Percentiles rank a stretch among this genome's conserved stretches.
Evolutionary conservation across 2,888 invertebrate species (phyloP).

Genomic region (Torymus texanus): DNA sequence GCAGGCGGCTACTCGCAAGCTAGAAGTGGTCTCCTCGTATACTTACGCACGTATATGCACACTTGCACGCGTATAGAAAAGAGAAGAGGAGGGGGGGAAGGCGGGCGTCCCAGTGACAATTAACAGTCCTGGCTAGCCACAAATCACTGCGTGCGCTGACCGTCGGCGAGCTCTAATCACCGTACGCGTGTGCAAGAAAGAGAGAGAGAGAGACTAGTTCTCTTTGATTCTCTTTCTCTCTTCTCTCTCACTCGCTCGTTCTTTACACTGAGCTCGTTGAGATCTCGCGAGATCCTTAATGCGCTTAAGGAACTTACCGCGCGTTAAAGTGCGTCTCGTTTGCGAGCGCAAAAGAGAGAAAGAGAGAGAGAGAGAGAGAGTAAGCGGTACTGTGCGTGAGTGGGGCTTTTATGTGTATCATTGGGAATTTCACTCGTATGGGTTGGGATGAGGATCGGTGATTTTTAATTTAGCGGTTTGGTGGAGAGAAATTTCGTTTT

Average conservation of each 20-base stretch:
- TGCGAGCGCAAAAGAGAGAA: background rate
- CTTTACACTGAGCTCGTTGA: background rate
- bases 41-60: no score
- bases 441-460: no score
- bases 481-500: no score
- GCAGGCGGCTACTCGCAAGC: background rate
- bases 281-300: constrained; percentile 34
- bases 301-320: constrained; percentile 37
- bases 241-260: constrained; percentile 10
- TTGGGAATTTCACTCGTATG: no score
- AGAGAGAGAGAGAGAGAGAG: background rate
- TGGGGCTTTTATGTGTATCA: no score
- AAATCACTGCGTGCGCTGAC: constrained; percentile 65
- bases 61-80: constrained; percentile 45
- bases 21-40: no score
- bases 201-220: constrained; percentile 28
- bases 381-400: no score
- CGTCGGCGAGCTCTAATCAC: constrained; percentile 70
- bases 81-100: constrained; percentile 45
- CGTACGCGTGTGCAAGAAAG: constrained; percentile 25
- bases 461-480: no score
- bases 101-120: constrained; percentile 70
- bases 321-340: background rate
- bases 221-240: constrained; percentile 24
- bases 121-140: constrained; percentile 68